phyloP scores from a whole-genome alignment of 2,888 invertebrate genomes.

The Xestoiulus laeticollis region DNA sequence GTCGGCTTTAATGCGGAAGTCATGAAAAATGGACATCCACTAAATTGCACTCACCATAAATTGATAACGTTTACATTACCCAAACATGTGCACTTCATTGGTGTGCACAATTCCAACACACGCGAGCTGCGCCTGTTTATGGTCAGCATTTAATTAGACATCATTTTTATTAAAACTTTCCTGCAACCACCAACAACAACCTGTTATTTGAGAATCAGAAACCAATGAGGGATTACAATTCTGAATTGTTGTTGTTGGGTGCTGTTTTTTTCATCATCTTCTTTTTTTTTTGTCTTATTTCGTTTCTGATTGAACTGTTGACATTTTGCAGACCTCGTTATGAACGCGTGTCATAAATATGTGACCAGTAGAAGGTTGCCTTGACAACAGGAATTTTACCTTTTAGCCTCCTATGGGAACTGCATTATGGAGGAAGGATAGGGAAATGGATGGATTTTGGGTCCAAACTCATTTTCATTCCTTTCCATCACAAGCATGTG shows the following conservation, averaged over 20 bases:
- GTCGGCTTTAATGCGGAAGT: not conserved
- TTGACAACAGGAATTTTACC: conserved; percentile 1
- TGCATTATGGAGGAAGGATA: not conserved
- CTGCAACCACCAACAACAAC: not conserved
- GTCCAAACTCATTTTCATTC: not conserved
- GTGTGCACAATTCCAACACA: not conserved
- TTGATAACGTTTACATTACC: conserved; percentile 31
- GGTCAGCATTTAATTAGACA: conserved; percentile 14
- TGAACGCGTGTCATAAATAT: not conserved
- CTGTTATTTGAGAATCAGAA: conserved; percentile 4
- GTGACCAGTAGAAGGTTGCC: not conserved
- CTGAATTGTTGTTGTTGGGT: not conserved
- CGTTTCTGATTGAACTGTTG: conserved; percentile 31
- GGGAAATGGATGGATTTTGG: not conserved
- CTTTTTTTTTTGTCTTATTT: not conserved
- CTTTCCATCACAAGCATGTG: not conserved
- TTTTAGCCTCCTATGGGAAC: conserved; percentile 20
- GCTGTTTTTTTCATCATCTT: not conserved
- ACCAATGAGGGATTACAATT: not conserved
- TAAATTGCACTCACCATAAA: conserved; percentile 28
- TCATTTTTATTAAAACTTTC: not conserved
- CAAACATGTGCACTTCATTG: not conserved
- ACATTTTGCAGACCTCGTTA: conserved; percentile 21
- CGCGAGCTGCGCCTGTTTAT: not conserved
- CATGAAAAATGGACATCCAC: not conserved